phyloP scores from a whole-genome alignment of 2,888 invertebrate genomes.

The Lamellibrachia columna region DNA sequence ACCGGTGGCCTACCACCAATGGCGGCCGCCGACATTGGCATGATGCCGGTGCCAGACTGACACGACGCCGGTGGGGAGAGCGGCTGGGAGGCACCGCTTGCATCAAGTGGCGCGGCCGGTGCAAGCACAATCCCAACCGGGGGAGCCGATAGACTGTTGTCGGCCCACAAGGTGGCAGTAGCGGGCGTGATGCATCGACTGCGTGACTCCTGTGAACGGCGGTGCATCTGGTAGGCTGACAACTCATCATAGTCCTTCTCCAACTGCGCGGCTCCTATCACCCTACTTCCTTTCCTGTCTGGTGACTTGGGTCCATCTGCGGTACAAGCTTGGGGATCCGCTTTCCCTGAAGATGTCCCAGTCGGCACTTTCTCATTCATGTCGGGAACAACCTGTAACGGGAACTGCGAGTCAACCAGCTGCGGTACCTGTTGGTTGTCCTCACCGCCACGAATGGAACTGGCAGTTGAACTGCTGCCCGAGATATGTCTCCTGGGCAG shows the following conservation, averaged over 20 bases:
- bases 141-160: not conserved
- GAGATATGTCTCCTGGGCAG: not conserved
- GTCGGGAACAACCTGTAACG: not conserved
- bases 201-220: slow-evolving; percentile 7
- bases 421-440: not conserved
- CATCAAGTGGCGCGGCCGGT: not conserved
- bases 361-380: not conserved
- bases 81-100: not conserved
- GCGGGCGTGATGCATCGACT: slow-evolving; percentile 14
- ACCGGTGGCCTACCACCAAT: not conserved
- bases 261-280: not conserved
- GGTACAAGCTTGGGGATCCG: not conserved
- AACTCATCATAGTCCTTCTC: slow-evolving; percentile 20
- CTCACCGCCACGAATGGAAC: not conserved
- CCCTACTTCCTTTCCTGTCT: not conserved
- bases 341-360: not conserved
- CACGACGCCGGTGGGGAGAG: not conserved
- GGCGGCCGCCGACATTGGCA: not conserved
- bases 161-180: slow-evolving; percentile 20
- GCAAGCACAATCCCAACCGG: not conserved
- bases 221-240: not conserved
- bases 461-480: not conserved
- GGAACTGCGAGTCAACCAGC: not conserved
- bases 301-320: not conserved
- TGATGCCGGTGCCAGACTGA: not conserved